Base-by-base conservation (phyloP, 2,888 invertebrate genomes). In the Cheilosia variabilis region DNA sequence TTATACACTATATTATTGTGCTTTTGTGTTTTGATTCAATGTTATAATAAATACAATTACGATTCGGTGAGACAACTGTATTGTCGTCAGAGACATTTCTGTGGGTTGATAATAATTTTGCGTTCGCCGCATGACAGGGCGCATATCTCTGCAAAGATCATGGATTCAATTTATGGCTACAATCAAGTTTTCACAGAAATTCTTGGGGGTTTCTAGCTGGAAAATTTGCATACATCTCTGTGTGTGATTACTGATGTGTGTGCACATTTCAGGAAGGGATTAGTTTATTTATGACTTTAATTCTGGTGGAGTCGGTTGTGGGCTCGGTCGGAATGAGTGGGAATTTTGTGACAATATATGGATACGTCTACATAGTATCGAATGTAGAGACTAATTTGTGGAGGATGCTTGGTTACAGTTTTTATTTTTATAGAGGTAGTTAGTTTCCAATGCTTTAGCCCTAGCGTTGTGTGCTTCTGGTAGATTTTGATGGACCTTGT, bases 11-110 rank as follows among this genome's bases (percentile, higher is more conserved):
- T 65, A 58, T 60, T 77, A 66, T 72, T 58, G 71, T 83, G 72
- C 78, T 68, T 82, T 83, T 78, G 83, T 82, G 27, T 47, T 83
- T 68, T 63, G 83, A 73, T 68, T 73, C 83, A 79, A 68, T 73
- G 72, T 83, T 68, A 71, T 81, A 81, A 86, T 86, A 81, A 86
- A 86, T 76, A 86, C 71, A 86, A 86, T 86, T 71, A 86, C 68
- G n/a, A 62, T 76, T 76, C n/a, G 58, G 65, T 62, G 45, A 86
- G 80, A 86, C 81, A 76, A 66, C 65, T 69, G 57, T 58, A 77
- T 65, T 65, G 79, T 63, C 27, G 37, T 66, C 13, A 34, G 65
- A 24, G 24, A 57, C n/a, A 45, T 41, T 57, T 58, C 55, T 75
- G 66, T 45, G 66, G 57, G 34, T 68, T 50, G 68, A 53, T 17